Evolutionary conservation across 1,140 invertebrate species (phyloP).

Genomic region (Euglossa dilemma): DNA sequence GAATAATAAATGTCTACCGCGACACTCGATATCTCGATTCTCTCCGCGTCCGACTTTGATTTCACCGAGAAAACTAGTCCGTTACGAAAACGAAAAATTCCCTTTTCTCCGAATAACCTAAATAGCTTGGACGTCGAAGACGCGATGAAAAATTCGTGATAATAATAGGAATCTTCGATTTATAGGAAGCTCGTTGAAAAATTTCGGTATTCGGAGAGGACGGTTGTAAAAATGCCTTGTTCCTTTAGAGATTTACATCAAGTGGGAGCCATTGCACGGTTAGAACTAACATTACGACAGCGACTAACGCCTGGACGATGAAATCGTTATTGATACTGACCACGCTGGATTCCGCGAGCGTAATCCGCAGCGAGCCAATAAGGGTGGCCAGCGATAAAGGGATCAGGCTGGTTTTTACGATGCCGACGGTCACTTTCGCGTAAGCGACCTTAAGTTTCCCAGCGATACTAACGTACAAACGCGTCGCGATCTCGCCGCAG

Average conservation of each 20-base stretch:
- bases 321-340: conserved; percentile 77
- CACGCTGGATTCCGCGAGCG: conserved; percentile 68
- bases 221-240: not conserved
- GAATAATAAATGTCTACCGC: too few species aligned
- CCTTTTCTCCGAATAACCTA: too few species aligned
- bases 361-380: conserved; percentile 74
- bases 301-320: conserved; percentile 51
- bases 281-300: conserved; percentile 3
- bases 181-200: too few species aligned
- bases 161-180: too few species aligned
- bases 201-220: too few species aligned
- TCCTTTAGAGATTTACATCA: not conserved
- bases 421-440: conserved; percentile 61
- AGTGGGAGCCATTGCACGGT: too few species aligned
- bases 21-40: too few species aligned
- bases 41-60: too few species aligned
- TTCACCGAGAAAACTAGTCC: too few species aligned
- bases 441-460: conserved; percentile 54
- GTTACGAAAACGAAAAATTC: too few species aligned
- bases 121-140: too few species aligned
- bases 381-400: conserved; percentile 76
- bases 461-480: conserved; percentile 44
- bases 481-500: not conserved
- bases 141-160: too few species aligned
- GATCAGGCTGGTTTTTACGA: conserved; percentile 78